Percentiles rank a stretch among this genome's conserved stretches.
phyloP scores from a whole-genome alignment of 2,113 vertebrate genomes.

The Herpailurus yagouaroundi region DNA sequence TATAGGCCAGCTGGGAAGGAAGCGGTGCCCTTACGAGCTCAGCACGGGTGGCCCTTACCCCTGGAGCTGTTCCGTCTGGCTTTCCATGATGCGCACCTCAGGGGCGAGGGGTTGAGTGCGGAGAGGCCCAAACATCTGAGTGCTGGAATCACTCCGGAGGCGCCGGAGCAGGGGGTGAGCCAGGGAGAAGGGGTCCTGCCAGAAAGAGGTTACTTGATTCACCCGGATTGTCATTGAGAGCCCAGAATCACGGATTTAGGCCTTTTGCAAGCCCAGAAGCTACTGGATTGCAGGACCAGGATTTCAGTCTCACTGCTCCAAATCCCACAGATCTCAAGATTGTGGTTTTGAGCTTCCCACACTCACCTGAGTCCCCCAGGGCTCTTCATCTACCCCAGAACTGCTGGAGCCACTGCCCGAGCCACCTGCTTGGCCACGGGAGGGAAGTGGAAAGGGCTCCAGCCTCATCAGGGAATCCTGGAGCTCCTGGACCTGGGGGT shows the following conservation, averaged over 20 bases:
- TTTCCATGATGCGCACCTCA: constrained; percentile 5
- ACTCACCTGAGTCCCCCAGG: constrained; percentile 69
- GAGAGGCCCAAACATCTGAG: not conserved
- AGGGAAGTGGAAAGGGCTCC: constrained; percentile 68
- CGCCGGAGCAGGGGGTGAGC: constrained; percentile 48
- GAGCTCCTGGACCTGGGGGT: constrained; percentile 84
- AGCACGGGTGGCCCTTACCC: constrained; percentile 69
- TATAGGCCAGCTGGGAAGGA: not conserved
- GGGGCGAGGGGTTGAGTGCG: not conserved
- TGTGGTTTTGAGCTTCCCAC: not conserved
- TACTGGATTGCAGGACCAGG: not conserved
- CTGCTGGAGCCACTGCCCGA: not conserved
- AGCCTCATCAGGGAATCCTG: constrained; percentile 84
- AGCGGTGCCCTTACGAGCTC: not conserved
- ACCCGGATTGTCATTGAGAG: not conserved
- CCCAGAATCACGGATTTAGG: not conserved
- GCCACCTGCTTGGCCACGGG: not conserved
- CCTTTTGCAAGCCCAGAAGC: not conserved
- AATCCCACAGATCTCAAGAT: not conserved
- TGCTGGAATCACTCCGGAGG: constrained; percentile 45
- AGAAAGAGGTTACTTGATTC: not conserved
- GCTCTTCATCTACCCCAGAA: not conserved
- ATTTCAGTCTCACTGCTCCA: not conserved
- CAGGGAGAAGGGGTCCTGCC: constrained; percentile 57
- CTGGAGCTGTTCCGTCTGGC: constrained; percentile 66